Percentiles rank a stretch among this genome's conserved stretches.
Evolutionary conservation across 2,797 vertebrate species (phyloP).

Genomic region (Ctenosaura bakeri): DNA sequence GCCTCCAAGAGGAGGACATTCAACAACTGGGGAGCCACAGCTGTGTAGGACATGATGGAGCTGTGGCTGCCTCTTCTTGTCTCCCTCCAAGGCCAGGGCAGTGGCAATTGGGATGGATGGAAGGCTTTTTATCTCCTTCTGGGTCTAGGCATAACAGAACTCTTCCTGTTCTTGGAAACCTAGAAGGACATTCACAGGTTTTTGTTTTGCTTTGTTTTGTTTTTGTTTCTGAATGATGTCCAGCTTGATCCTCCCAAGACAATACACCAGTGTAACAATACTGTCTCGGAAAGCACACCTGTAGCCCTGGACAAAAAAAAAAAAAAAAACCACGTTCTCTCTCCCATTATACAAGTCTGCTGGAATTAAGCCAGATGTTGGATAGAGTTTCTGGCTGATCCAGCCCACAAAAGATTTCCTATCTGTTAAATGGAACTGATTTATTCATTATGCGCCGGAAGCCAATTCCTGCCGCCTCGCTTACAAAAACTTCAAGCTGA

Average conservation of each 20-base stretch:
- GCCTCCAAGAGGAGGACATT: too few species aligned
- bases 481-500: slow-evolving; percentile 12
- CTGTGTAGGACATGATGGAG: too few species aligned
- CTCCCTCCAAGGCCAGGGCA: too few species aligned
- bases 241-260: background rate
- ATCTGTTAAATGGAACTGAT: slow-evolving; percentile 30
- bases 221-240: background rate
- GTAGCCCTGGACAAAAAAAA: background rate
- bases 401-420: slow-evolving; percentile 22
- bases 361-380: background rate
- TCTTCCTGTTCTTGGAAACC: background rate
- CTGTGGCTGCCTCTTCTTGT: too few species aligned
- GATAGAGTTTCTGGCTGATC: slow-evolving; percentile 17
- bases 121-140: too few species aligned
- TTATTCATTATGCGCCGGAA: slow-evolving; percentile 25
- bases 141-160: too few species aligned
- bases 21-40: too few species aligned
- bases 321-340: background rate
- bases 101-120: too few species aligned
- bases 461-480: background rate
- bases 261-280: background rate
- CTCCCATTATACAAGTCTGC: background rate
- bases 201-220: background rate
- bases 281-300: slow-evolving; percentile 1
- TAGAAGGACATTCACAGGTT: background rate